Evolutionary conservation across 2,113 vertebrate genomes (phyloP).

Genomic region (Dermatemys mawii): DNA sequence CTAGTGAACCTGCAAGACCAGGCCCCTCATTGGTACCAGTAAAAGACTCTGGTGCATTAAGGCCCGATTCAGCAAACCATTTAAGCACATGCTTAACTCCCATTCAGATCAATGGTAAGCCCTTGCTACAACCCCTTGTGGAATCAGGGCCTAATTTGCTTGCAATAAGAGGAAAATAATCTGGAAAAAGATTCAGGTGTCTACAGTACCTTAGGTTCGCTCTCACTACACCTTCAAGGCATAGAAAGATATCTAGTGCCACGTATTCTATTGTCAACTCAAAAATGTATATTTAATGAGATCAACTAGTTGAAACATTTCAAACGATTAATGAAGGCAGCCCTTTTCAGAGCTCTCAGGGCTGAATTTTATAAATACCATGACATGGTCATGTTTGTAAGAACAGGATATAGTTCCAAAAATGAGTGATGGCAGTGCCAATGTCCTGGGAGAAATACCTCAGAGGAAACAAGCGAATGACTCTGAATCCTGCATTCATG

Average conservation of each 20-base stretch:
- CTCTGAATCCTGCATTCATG: not conserved
- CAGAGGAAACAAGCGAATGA: not conserved
- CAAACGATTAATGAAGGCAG: not conserved
- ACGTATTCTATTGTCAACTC: not conserved
- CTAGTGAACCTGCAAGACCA: fast-evolving
- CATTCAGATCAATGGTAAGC: not conserved
- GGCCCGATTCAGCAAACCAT: not conserved
- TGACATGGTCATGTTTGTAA: not conserved
- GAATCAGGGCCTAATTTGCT: not conserved
- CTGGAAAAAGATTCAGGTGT: not conserved
- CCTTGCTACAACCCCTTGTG: not conserved
- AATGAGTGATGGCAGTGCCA: fast-evolving
- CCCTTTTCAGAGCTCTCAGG: not conserved
- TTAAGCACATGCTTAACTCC: not conserved
- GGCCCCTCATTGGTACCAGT: fast-evolving
- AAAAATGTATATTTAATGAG: not conserved
- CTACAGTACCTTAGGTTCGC: not conserved
- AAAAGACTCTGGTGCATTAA: not conserved
- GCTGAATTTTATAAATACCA: not conserved
- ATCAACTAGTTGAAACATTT: fast-evolving
- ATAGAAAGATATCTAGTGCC: not conserved
- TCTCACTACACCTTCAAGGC: not conserved
- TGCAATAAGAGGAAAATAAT: not conserved
- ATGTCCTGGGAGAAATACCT: not conserved
- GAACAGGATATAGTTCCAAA: fast-evolving